These are phyloP conservation scores for Phymanthus crucifer DNA, from an alignment of 92 coral and sea anemone genomes.

Conservation along the genomic window DNA sequence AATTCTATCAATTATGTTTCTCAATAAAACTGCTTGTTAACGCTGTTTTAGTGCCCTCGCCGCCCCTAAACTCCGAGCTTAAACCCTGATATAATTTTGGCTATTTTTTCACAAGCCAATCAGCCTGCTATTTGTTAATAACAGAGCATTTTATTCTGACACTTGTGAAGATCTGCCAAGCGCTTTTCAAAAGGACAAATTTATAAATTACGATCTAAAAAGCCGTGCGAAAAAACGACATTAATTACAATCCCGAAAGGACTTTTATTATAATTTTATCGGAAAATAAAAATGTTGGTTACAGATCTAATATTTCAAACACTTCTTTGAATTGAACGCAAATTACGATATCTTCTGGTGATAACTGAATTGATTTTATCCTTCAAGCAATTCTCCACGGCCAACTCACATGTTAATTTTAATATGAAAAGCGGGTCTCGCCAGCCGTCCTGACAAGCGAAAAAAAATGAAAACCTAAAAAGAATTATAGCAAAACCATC, in stretches of 20 bases:
- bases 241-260: neutral
- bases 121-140: slow-evolving; percentile 4
- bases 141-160: neutral
- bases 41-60: neutral
- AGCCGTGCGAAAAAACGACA: neutral
- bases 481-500: neutral
- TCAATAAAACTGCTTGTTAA: neutral
- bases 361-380: neutral
- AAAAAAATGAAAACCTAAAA: neutral
- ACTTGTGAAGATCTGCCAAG: slow-evolving; percentile 19
- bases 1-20: neutral
- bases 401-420: neutral
- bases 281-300: neutral
- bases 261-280: neutral
- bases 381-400: neutral
- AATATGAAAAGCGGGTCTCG: neutral
- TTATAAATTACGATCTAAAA: slow-evolving; percentile 1
- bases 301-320: neutral
- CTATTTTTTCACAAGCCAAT: slow-evolving; percentile 3
- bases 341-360: neutral
- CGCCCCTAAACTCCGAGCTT: neutral
- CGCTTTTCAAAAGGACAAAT: neutral
- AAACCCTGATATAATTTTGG: neutral
- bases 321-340: neutral
- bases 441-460: neutral